phyloP scores from a whole-genome alignment of 2,113 vertebrate species.

The Tretioscincus oriximinensis region DNA sequence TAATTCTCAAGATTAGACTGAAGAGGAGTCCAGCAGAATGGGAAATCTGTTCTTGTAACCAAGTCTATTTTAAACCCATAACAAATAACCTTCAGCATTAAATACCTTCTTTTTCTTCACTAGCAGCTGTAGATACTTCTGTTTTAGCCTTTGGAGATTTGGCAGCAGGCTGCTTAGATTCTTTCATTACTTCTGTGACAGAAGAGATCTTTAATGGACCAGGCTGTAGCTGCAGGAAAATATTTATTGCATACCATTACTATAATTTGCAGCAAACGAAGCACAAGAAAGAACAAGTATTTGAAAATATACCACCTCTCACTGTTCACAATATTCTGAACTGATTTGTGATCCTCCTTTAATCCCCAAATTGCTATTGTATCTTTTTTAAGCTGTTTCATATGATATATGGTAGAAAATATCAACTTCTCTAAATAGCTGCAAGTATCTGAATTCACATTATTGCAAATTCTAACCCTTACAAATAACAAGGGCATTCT shows the following conservation, averaged over 20 bases:
- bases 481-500: too few species aligned
- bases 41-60: too few species aligned
- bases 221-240: conserved; percentile 65
- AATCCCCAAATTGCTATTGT: too few species aligned
- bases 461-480: too few species aligned
- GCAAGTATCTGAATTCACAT: too few species aligned
- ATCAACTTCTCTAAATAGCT: too few species aligned
- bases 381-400: too few species aligned
- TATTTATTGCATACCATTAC: neutral
- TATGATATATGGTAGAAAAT: too few species aligned
- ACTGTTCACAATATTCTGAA: neutral
- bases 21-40: too few species aligned
- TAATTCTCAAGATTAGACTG: too few species aligned
- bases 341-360: neutral
- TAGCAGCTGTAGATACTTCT: conserved; percentile 57
- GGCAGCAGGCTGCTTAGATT: conserved; percentile 69
- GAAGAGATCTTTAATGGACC: conserved; percentile 81
- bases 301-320: neutral
- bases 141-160: conserved; percentile 70
- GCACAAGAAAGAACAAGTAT: neutral
- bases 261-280: neutral
- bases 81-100: neutral
- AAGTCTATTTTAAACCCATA: too few species aligned
- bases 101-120: conserved; percentile 76
- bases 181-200: conserved; percentile 80